Percentiles rank a stretch among this genome's conserved stretches.
Evolutionary conservation across 1,140 invertebrate genomes (phyloP).

Genomic region (Mizuhopecten yessoensis): DNA sequence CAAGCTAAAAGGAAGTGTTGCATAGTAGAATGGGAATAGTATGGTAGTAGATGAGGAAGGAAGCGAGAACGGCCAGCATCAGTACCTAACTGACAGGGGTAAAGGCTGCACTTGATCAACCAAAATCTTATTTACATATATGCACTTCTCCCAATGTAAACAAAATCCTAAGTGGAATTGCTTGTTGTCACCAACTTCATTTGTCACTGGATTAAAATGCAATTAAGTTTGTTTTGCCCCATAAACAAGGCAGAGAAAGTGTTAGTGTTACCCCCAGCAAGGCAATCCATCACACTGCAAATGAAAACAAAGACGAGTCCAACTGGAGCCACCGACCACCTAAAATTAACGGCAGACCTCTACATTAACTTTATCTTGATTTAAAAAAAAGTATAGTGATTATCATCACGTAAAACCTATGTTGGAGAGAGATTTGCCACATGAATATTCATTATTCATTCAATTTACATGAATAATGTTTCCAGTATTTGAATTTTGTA

Average conservation of each 20-base stretch:
- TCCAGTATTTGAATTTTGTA: background rate
- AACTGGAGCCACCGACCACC: background rate
- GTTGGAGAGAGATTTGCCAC: background rate
- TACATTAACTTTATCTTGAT: background rate
- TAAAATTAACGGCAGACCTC: background rate
- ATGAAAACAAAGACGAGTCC: background rate
- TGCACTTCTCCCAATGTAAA: background rate
- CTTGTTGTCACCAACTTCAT: background rate
- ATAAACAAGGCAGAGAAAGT: background rate
- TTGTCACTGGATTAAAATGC: background rate
- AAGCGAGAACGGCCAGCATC: too few species aligned
- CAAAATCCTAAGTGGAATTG: too few species aligned
- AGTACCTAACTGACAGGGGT: background rate
- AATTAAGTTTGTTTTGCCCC: background rate
- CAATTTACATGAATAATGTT: background rate
- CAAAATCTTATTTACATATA: background rate
- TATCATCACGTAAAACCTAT: background rate
- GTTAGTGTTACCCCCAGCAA: constrained; percentile 11
- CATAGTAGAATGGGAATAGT: too few species aligned
- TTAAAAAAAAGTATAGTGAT: too few species aligned
- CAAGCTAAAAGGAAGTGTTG: too few species aligned
- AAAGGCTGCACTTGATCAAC: background rate
- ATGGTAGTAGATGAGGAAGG: too few species aligned
- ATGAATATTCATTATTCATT: constrained; percentile 30
- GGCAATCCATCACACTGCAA: background rate